Evolutionary conservation across 2,888 invertebrate species (phyloP).

Genomic region (Lottia gigantea): DNA sequence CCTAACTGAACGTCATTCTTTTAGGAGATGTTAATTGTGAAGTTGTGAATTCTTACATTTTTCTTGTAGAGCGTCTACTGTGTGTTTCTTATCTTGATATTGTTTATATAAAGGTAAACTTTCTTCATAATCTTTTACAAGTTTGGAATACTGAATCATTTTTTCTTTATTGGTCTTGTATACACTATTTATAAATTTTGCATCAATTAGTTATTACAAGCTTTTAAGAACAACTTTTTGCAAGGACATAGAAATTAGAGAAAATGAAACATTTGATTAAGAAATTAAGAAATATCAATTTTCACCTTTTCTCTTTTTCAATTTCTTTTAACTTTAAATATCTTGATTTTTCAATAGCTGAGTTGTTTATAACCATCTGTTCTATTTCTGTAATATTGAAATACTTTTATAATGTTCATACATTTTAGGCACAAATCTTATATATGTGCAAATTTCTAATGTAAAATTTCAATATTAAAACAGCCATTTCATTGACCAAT

Average conservation of each 20-base stretch:
- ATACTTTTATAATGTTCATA: too few relatives aligned
- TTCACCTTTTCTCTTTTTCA: conserved; percentile 7
- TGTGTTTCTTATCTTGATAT: conserved; percentile 13
- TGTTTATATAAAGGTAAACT: conserved; percentile 14
- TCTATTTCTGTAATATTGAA: not conserved
- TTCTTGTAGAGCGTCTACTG: conserved; percentile 14
- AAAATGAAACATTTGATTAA: too few relatives aligned
- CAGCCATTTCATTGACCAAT: too few relatives aligned
- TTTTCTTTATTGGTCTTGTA: conserved; percentile 21
- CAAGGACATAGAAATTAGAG: too few relatives aligned
- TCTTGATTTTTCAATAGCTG: not conserved
- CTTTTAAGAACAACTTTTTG: too few relatives aligned
- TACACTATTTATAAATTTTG: conserved; percentile 2
- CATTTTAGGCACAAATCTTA: too few relatives aligned
- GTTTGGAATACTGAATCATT: conserved; percentile 12
- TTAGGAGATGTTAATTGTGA: not conserved
- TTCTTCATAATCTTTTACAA: conserved; percentile 20
- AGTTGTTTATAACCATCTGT: not conserved
- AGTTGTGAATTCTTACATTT: conserved; percentile 7
- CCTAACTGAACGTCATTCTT: conserved; percentile 4
- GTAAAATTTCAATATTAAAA: too few relatives aligned
- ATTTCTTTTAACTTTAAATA: not conserved
- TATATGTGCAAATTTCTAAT: too few relatives aligned
- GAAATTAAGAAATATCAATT: too few relatives aligned
- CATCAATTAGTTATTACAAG: too few relatives aligned